phyloP scores from a whole-genome alignment of 37 sponge, comb jelly and placozoan genomes.

The Axinella damicornis region DNA sequence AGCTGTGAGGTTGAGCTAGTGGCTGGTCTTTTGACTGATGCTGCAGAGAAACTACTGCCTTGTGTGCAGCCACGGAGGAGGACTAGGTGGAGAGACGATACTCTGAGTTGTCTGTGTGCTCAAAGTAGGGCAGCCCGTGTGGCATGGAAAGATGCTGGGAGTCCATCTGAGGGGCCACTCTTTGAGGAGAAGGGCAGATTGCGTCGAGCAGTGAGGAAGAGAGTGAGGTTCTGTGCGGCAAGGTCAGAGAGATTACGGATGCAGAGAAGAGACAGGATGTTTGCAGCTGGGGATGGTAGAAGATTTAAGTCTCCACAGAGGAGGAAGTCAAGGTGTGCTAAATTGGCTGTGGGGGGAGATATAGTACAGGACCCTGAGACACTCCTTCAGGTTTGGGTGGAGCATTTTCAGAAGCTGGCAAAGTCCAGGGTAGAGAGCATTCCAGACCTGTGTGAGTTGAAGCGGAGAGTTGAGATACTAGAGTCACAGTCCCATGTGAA shows the following conservation, averaged over 20 bases:
- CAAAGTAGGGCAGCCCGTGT: neutral
- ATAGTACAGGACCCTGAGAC: slow-evolving; percentile 10
- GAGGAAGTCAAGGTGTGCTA: slow-evolving; percentile 2
- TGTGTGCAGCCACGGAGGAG: neutral
- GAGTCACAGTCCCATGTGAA: too few species aligned
- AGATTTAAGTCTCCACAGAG: slow-evolving; percentile 7
- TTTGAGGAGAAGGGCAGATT: slow-evolving; percentile 14
- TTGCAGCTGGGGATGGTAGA: neutral
- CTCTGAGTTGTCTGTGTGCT: neutral
- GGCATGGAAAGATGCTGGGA: neutral
- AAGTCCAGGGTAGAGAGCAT: too few species aligned
- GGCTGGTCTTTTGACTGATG: too few species aligned
- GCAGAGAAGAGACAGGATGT: neutral
- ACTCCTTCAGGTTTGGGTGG: neutral
- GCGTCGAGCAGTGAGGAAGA: slow-evolving; percentile 7
- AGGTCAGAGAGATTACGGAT: neutral
- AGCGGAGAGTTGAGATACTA: too few species aligned
- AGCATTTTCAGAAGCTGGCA: too few species aligned
- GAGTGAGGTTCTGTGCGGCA: slow-evolving; percentile 12
- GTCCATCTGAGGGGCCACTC: slow-evolving; percentile 19
- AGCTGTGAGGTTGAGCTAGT: too few species aligned
- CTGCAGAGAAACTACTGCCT: too few species aligned
- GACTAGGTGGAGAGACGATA: slow-evolving; percentile 13
- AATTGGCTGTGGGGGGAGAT: slow-evolving; percentile 30
- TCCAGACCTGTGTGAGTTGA: too few species aligned